Percentiles rank a stretch among this genome's conserved stretches.
Conservation (phyloP, 2,797 vertebrate species). For the Pantherophis vulpinus region DNA sequence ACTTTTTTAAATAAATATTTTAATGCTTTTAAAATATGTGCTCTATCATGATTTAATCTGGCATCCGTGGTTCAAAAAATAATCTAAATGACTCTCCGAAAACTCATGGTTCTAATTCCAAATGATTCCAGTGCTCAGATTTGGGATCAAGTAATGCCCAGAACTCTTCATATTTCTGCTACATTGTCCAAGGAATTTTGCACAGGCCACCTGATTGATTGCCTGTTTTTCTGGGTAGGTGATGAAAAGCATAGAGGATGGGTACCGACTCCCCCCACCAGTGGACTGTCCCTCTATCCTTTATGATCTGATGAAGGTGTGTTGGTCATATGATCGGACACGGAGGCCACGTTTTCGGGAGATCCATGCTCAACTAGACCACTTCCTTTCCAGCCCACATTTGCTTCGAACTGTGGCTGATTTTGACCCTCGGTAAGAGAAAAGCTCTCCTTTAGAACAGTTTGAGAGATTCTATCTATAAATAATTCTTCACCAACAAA, state of each 20-base stretch:
- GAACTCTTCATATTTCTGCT: not conserved
- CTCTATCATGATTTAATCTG: not conserved
- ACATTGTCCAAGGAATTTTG: not conserved
- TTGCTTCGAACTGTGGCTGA: slow-evolving; percentile 74
- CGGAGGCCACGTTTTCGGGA: slow-evolving; percentile 87
- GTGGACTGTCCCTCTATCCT: slow-evolving; percentile 89
- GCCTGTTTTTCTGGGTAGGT: slow-evolving; percentile 73
- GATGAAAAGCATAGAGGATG: slow-evolving; percentile 93
- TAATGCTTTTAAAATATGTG: not conserved
- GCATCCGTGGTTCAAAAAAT: not conserved
- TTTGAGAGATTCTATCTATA: not conserved
- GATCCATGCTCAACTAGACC: slow-evolving; percentile 75
- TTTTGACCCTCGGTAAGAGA: slow-evolving; percentile 74
- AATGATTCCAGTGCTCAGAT: not conserved
- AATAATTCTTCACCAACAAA: not conserved
- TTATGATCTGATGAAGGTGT: slow-evolving; percentile 93
- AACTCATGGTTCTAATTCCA: not conserved
- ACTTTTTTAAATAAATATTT: not conserved
- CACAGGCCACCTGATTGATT: not conserved
- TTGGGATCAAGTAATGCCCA: not conserved
- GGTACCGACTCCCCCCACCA: slow-evolving; percentile 91
- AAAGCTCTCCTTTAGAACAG: too few relatives aligned
- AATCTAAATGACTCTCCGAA: not conserved
- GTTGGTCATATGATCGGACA: slow-evolving; percentile 85
- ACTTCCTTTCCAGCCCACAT: slow-evolving; percentile 72